phyloP scores from a whole-genome alignment of 2,888 invertebrate species.

The Caenorhabditis sp. region DNA sequence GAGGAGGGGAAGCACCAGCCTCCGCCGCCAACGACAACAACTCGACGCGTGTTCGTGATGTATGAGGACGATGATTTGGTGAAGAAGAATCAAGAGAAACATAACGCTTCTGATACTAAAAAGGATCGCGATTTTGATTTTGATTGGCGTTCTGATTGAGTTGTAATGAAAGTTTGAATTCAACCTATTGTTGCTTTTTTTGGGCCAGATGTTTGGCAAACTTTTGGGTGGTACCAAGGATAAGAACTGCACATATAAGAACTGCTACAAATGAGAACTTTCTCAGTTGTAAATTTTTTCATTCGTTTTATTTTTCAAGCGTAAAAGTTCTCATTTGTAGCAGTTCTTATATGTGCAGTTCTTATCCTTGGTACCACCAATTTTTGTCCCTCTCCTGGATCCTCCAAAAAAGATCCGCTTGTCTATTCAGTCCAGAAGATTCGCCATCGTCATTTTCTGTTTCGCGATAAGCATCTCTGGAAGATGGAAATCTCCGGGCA shows the following conservation, averaged over 20 bases:
- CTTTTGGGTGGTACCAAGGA: no score
- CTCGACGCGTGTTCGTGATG: slow-evolving; percentile 50
- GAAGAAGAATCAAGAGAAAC: slow-evolving; percentile 15
- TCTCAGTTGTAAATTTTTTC: no score
- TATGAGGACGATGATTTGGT: slow-evolving; percentile 39
- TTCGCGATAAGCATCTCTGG: background rate
- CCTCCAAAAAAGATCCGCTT: background rate
- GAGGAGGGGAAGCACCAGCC: background rate
- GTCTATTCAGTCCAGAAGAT: background rate
- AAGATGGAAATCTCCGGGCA: slow-evolving; percentile 2
- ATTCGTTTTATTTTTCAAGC: no score
- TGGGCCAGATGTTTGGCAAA: no score
- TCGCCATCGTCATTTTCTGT: background rate
- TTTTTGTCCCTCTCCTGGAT: background rate
- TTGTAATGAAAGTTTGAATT: background rate
- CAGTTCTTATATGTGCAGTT: no score
- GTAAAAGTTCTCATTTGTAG: no score
- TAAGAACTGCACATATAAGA: no score
- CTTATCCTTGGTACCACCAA: background rate
- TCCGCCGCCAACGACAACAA: slow-evolving; percentile 20
- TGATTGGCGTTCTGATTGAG: slow-evolving; percentile 20
- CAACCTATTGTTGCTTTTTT: background rate
- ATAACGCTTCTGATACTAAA: background rate
- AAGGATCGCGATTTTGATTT: slow-evolving; percentile 5
- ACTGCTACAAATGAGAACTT: no score